Percentiles rank a stretch among this genome's conserved stretches.
Evolutionary conservation across 2,797 vertebrate species (phyloP).

Genomic region (Phylloscopus collybita): DNA sequence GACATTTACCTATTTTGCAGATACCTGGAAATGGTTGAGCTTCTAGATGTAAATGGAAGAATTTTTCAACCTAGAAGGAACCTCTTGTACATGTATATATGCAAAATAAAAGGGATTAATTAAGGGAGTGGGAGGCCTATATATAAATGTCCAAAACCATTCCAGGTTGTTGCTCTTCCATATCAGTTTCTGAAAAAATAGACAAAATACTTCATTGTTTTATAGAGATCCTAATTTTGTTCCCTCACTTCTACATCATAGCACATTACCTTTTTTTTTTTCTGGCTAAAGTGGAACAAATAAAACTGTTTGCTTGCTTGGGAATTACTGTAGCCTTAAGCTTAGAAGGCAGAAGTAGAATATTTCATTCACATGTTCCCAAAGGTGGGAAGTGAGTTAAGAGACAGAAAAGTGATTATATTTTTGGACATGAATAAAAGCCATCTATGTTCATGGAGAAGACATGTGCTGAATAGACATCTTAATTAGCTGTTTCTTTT

Average conservation of each 20-base stretch:
- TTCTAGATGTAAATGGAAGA: constrained; percentile 79
- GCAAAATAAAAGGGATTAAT: background rate
- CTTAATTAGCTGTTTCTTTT: background rate
- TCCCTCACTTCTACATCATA: background rate
- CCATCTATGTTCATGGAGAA: background rate
- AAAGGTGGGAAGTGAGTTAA: background rate
- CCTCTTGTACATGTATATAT: constrained; percentile 82
- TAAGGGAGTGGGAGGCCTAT: background rate
- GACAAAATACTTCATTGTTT: background rate
- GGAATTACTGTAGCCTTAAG: background rate
- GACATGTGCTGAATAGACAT: background rate
- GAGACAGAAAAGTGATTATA: background rate
- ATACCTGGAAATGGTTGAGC: constrained; percentile 82
- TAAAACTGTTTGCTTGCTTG: background rate
- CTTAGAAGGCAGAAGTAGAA: background rate
- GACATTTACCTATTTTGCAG: constrained; percentile 64
- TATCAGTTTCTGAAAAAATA: background rate
- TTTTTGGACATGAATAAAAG: background rate
- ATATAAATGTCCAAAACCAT: background rate
- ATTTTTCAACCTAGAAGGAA: constrained; percentile 85
- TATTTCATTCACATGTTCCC: background rate
- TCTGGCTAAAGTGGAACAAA: background rate
- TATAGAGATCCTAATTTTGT: background rate
- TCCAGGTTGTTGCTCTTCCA: background rate
- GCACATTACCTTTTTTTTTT: background rate